Percentiles rank a stretch among this genome's conserved stretches.
Evolutionary conservation across 2,797 vertebrate genomes (phyloP).

Genomic region (Melanotaenia parkinsoni): DNA sequence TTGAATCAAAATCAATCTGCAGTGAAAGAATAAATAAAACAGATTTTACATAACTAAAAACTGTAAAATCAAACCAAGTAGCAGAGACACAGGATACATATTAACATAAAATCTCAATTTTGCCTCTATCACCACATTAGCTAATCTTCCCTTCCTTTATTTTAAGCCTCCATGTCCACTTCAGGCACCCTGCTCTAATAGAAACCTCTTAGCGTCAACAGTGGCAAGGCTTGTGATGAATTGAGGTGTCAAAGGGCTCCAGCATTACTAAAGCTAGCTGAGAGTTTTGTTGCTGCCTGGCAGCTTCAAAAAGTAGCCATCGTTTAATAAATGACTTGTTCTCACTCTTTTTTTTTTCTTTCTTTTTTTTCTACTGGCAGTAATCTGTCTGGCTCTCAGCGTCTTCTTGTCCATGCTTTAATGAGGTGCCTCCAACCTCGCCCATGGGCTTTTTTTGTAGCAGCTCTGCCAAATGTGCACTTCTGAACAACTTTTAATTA

Average conservation of each 20-base stretch:
- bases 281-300: slow-evolving; percentile 49
- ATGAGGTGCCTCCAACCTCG: slow-evolving; percentile 72
- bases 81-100: background rate
- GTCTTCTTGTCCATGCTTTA: slow-evolving; percentile 59
- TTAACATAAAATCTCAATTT: background rate
- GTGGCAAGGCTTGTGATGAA: slow-evolving; percentile 16
- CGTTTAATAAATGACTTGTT: slow-evolving; percentile 63
- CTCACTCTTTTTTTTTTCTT: slow-evolving; percentile 4
- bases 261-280: slow-evolving; percentile 28
- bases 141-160: background rate
- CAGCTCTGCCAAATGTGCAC: slow-evolving; percentile 69
- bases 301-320: slow-evolving; percentile 55
- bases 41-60: background rate
- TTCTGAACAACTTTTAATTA: slow-evolving; percentile 77
- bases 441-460: slow-evolving; percentile 54
- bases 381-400: slow-evolving; percentile 71
- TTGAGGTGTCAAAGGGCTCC: slow-evolving; percentile 41
- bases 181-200: slow-evolving; percentile 1
- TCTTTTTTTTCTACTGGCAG: slow-evolving; percentile 50
- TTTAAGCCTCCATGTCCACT: slow-evolving; percentile 10
- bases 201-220: slow-evolving; percentile 29
- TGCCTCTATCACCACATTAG: background rate
- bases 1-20: background rate
- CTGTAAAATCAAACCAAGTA: background rate
- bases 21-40: background rate